These are phyloP conservation scores for Vultur gryphus DNA, from an alignment of 2,797 vertebrate species.

Conservation along the genomic window DNA sequence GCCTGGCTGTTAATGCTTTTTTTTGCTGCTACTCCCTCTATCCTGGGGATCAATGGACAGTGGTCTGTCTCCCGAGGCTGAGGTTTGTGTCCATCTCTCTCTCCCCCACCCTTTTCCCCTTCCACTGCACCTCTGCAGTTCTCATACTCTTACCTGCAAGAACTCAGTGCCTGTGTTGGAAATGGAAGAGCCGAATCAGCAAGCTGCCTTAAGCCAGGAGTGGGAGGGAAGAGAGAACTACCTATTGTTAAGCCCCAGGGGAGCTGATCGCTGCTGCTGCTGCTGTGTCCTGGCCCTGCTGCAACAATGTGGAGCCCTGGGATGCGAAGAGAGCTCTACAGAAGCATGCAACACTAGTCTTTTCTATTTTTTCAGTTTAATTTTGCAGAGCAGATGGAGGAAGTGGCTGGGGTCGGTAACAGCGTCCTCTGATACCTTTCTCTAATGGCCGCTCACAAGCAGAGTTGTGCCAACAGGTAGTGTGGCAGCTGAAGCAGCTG, in stretches of 20 bases:
- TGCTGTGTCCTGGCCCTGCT: slow-evolving; percentile 11
- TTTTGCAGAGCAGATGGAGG: slow-evolving; percentile 60
- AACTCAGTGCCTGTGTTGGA: slow-evolving; percentile 38
- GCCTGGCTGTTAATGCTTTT: slow-evolving; percentile 48
- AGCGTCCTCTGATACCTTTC: neutral
- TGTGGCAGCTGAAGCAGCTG: slow-evolving; percentile 11
- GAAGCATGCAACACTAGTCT: slow-evolving; percentile 45
- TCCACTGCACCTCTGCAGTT: neutral
- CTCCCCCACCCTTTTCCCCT: neutral
- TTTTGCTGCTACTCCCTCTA: slow-evolving; percentile 67
- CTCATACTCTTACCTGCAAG: slow-evolving; percentile 19
- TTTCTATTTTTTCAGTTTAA: neutral
- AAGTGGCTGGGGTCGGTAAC: neutral
- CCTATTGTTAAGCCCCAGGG: neutral
- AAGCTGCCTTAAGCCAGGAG: slow-evolving; percentile 64
- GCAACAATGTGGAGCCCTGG: neutral
- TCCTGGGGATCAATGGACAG: slow-evolving; percentile 53
- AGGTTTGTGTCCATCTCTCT: slow-evolving; percentile 14
- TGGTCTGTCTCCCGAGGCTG: slow-evolving; percentile 3
- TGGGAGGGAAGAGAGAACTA: neutral
- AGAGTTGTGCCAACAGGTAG: slow-evolving; percentile 54
- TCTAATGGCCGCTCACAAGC: slow-evolving; percentile 21
- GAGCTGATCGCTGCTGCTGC: neutral
- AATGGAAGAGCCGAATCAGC: slow-evolving; percentile 33
- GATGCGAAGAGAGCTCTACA: neutral